Base-by-base conservation (phyloP, 2,113 vertebrate species). In the Toxotes chatareus region DNA sequence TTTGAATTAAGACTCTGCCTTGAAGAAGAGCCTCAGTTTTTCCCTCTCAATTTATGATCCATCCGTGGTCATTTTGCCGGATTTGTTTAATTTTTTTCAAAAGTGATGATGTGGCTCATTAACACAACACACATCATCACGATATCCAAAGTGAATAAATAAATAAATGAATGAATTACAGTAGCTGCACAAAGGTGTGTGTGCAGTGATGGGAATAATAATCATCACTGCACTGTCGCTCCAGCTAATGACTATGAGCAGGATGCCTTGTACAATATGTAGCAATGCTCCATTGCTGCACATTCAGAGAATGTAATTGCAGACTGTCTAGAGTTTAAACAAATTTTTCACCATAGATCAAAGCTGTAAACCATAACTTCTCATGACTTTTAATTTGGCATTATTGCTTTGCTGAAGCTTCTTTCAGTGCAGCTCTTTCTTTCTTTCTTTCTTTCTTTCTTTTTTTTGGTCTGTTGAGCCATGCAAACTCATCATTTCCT, bases 191-290 rank as follows among this genome's bases (percentile, higher is more conserved):
- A 82, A 84, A 91, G 88, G 89, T 85, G 78, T 23, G 1, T 66
- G 70, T 80, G 84, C 70, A 73, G 11, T 82, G 87, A 88, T 40
- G 73, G 68, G 87, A 76, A 75, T 90, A 87, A 89, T 88, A 88
- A 87, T 85, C 73, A 80, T 86, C 76, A 83, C 13, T 77, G 72
- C 42, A 51, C 79, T 87, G 88, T 88, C 81, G 56, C 77, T 88
- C 42, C 46, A 19, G 77, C 82, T 90, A 86, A 92, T 92, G 91
- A 89, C 77, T 55, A 68, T 46, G 80, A 89, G 55, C 71, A 16
- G n/a, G 82, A 85, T 47, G 77, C 80, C 63, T 83, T 59, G 79
- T 82, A 70, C 66, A 87, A 67, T 32, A 62, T 77, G 80, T 68
- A 66, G 74, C 80, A 36, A n/a, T 5, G 38, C 60, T 60, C 32